A percentile compares a stretch with the other conserved stretches of the same genome.
These are phyloP conservation scores for Rhynchonycteris naso DNA, from an alignment of 2,797 vertebrate genomes.

Conservation along the genomic window DNA sequence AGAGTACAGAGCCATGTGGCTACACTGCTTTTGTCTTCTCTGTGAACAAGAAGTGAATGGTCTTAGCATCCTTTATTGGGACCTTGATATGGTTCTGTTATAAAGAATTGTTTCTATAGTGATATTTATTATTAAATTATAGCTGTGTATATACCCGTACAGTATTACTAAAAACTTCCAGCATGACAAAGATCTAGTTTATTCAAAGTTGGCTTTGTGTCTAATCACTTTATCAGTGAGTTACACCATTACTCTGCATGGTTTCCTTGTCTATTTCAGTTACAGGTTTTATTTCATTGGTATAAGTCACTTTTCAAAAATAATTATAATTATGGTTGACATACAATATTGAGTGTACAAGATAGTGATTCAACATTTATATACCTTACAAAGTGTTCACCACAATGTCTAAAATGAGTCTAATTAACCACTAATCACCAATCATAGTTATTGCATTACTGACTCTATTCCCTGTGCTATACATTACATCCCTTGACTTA, in stretches of 20 bases:
- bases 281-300: not conserved
- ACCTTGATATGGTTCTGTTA: not conserved
- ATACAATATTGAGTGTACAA: not conserved
- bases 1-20: not conserved
- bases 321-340: not conserved
- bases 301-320: not conserved
- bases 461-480: not conserved
- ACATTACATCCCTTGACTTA: not conserved
- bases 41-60: not conserved
- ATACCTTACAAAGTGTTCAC: not conserved
- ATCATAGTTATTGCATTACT: not conserved
- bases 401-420: not conserved
- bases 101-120: not conserved
- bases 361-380: not conserved
- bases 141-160: not conserved
- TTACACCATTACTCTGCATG: not conserved
- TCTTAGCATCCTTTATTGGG: not conserved
- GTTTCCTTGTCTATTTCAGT: conserved; percentile 19
- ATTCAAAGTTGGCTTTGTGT: not conserved
- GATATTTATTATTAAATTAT: not conserved
- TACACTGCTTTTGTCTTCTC: not conserved
- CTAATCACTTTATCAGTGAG: not conserved
- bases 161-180: not conserved
- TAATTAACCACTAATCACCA: not conserved
- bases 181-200: conserved; percentile 21